Evolutionary conservation across 2,113 vertebrate species (phyloP).

Genomic region (Puffinus mauretanicus): DNA sequence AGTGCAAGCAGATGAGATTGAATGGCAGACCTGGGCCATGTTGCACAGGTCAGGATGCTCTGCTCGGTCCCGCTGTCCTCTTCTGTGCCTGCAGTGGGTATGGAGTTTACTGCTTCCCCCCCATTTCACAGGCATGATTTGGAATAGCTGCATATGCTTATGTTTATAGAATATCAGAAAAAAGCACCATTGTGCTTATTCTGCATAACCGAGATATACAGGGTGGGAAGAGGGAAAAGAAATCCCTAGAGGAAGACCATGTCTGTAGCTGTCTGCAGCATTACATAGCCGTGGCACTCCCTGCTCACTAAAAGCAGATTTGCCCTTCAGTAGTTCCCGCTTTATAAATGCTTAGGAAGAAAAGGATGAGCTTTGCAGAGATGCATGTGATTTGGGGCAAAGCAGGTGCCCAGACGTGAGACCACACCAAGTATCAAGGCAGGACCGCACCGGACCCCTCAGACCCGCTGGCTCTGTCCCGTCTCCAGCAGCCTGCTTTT

Average conservation of each 20-base stretch:
- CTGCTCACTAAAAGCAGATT: neutral
- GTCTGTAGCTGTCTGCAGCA: neutral
- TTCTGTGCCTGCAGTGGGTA: neutral
- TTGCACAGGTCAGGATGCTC: neutral
- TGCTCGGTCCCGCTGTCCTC: neutral
- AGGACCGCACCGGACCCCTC: fast-evolving
- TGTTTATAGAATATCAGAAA: neutral
- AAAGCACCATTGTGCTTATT: neutral
- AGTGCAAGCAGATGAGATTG: neutral
- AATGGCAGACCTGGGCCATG: neutral
- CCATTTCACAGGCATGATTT: neutral
- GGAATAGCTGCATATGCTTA: neutral
- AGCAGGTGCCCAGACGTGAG: neutral
- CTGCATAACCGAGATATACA: neutral
- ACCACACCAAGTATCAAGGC: neutral
- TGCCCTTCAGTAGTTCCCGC: neutral
- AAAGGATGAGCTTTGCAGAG: neutral
- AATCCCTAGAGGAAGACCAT: neutral
- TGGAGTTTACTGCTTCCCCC: neutral
- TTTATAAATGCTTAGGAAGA: neutral
- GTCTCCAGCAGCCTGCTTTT: neutral
- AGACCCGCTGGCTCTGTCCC: fast-evolving
- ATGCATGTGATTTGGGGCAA: neutral
- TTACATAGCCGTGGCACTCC: neutral
- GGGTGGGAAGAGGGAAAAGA: neutral